Base-by-base conservation (phyloP, 2,797 vertebrate genomes). In the Psittacula derbiana region DNA sequence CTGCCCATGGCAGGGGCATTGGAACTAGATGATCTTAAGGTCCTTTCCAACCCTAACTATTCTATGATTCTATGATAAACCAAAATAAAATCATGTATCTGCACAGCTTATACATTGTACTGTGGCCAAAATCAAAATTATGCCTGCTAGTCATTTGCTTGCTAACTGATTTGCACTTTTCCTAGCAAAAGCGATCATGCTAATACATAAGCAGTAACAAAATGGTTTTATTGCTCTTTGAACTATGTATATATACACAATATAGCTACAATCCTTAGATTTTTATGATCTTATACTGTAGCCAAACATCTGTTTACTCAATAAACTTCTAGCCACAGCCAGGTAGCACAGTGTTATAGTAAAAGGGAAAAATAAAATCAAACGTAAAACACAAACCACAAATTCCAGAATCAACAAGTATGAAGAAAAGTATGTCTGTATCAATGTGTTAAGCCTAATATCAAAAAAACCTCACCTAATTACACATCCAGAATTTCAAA, bases 401-500 rank as follows among this genome's bases (percentile, higher is more conserved):
- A 33, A 73, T 74, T 90, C 43, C 55, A 88, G 61, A 83, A 71
- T n/a, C 55, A 60, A 40, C 23, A 90, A 21, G 12, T 74, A 79
- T 69, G 20, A 81, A 86, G 33, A 75, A 70, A 80, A 44, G 5
- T 49, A 31, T 25, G 30, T 24, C 47, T 49, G 27, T 27, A 75
- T 5, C 46, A 86, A 10, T 58, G 52, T 73, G 23, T 38, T 60
- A 93, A 80, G 20, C 12, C 27, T 49, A 86, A 49, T 30, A 43
- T 46, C 6, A 92, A 79, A 86, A 86, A 71, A 66, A 21, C 8
- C 66, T 80, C 80, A 83, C 30, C 69, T 93, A 96, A 94, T 94
- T 86, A 40, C 21, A 88, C 5, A 50, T 49, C 43, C 31, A 84
- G 21, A 52, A 95, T 94, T 96, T 96, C 81, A 90, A 92, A 91